Percentiles rank a stretch among this genome's conserved stretches.
Evolutionary conservation across 2,888 invertebrate species (phyloP).

Genomic region (Drosophila formosana): DNA sequence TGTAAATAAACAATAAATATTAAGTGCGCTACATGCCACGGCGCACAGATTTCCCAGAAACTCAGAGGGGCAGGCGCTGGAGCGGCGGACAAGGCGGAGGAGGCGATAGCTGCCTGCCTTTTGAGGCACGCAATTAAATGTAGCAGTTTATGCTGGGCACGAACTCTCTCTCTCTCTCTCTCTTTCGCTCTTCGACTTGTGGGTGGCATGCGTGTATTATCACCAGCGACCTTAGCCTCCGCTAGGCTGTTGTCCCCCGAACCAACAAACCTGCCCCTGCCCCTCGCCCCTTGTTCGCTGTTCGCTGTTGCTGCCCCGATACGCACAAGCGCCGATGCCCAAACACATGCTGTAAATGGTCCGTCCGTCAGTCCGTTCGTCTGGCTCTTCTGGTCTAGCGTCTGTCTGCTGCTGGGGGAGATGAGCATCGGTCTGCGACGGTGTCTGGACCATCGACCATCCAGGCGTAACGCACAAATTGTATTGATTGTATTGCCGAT

Average conservation of each 20-base stretch:
- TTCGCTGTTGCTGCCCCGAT: neutral
- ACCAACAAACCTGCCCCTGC: neutral
- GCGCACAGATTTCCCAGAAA: conserved; percentile 59
- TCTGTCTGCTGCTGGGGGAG: conserved; percentile 12
- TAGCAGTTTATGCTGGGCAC: conserved; percentile 60
- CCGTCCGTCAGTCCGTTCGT: conserved; percentile 19
- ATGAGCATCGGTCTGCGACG: conserved; percentile 8
- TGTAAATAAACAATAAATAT: conserved; percentile 81
- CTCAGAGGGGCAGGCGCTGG: neutral
- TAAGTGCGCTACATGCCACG: conserved; percentile 72
- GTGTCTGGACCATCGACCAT: conserved; percentile 27
- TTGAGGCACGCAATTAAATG: conserved; percentile 64
- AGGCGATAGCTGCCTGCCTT: conserved; percentile 17
- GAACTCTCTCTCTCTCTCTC: conserved; percentile 21
- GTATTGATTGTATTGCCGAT: conserved; percentile 55
- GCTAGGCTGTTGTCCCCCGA: conserved; percentile 9
- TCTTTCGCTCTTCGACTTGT: conserved; percentile 6
- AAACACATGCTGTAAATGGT: conserved; percentile 44
- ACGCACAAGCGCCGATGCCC: conserved; percentile 60
- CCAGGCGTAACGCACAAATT: conserved; percentile 67
- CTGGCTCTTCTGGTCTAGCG: conserved; percentile 9
- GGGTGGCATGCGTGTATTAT: conserved; percentile 54
- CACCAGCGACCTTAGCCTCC: conserved; percentile 28
- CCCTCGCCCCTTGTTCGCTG: neutral
- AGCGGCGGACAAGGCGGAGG: neutral